Base-by-base conservation (phyloP, 2,113 vertebrate species). In the Lontra canadensis region DNA sequence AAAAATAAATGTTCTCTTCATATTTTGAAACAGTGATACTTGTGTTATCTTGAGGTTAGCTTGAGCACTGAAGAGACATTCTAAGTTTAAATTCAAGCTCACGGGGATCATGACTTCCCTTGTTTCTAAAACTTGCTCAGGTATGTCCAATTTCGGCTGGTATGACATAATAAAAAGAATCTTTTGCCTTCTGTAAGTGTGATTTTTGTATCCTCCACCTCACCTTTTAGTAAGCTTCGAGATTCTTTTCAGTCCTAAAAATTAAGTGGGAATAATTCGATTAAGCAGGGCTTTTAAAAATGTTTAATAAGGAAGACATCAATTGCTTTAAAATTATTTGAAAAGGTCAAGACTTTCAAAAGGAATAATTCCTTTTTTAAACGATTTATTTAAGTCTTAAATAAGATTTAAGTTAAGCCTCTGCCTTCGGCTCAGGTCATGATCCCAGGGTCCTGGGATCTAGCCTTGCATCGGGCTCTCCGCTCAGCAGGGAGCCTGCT, bases 201-300 rank as follows among this genome's bases (percentile, higher is more conserved):
- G 88, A 65, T 39, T 89, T 89, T 78, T 91, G 39, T 88, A 81
- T 92, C 34, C 25, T 47, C 26, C 13, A 84, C 17, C 4, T n/a
- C 81, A 36, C 18, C 89, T 86, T 86, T 93, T 23, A 55, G 79
- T 93, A 86, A 96, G 67, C 71, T 81, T 84, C 69, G 76, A 42
- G 39, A 94, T 95, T 93, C 67, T 96, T 94, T 95, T 97, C 59
- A 92, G 52, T 65, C 52, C 11, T 57, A 57, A 59, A 95, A 91
- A 31, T 93, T 47, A 84, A 93, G 31, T 90, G 78, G 13, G 79
- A 76, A 44, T 93, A 59, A 76, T 23, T 80, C 3, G 3, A 71
- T 85, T 91, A 87, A 85, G 11, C 3, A 12, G 49, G 81, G 29
- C 86, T 93, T 96, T 94, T 44, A 20, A 79, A 90, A 44, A 88